Evolutionary conservation across 2,888 invertebrate genomes (phyloP), one percentile per base, ranked within the genome.

Genomic region (Microctonus aethiopoides): DNA sequence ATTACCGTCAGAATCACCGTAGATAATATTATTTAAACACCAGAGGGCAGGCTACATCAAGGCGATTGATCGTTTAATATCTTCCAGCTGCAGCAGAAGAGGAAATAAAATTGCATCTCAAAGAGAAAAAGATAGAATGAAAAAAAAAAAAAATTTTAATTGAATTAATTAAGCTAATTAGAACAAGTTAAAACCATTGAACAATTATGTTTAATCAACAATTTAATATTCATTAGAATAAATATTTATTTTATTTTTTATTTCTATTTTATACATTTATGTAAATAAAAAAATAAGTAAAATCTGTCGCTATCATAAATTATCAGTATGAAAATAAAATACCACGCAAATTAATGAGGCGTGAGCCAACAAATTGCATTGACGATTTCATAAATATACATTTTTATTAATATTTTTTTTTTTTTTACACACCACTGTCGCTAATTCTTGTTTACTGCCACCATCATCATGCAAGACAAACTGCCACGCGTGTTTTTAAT

Each of bases 261-360:
- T 41, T 41, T 41, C 11, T 41, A 41, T 3, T 41, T n/a, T n/a
- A n/a, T n/a, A n/a, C n/a, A n/a, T n/a, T n/a, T n/a, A n/a, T n/a
- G n/a, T n/a, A n/a, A n/a, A n/a, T n/a, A n/a, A n/a, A n/a, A n/a
- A n/a, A n/a, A n/a, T n/a, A n/a, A n/a, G n/a, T n/a, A n/a, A n/a
- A n/a, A n/a, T n/a, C n/a, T n/a, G n/a, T n/a, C n/a, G n/a, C n/a
- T n/a, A n/a, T n/a, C n/a, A n/a, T n/a, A n/a, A n/a, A n/a, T n/a
- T n/a, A n/a, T n/a, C n/a, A n/a, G n/a, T n/a, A n/a, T 68, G 46
- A 61, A 62, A 59, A 71, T 69, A 70, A 70, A 63, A 56, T 57
- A 61, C 39, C 51, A 65, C 67, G 68, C 29, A 52, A 67, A 71
- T 67, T 59, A 75, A 74, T 62, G 73, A 72, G 63, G 64, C 66